A percentile compares a stretch with the other conserved stretches of the same genome.
Evolutionary conservation across 2,113 vertebrate genomes (phyloP).

Genomic region (Calidris pygmaea): DNA sequence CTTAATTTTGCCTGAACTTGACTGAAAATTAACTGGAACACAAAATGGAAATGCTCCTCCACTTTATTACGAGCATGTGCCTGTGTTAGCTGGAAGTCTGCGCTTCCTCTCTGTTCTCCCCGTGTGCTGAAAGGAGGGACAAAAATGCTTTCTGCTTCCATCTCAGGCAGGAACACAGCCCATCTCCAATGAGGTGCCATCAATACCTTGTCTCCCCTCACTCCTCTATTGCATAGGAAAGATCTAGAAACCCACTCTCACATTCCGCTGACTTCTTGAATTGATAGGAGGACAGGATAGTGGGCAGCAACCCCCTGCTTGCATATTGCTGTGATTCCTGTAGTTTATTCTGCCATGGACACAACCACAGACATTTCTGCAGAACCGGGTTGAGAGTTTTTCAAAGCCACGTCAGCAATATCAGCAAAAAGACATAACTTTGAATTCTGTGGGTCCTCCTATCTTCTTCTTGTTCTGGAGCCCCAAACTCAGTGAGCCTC

Average conservation of each 20-base stretch:
- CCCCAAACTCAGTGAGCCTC: neutral
- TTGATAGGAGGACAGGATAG: neutral
- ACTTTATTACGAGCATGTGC: neutral
- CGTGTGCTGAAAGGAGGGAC: neutral
- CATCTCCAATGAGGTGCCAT: neutral
- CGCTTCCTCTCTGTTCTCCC: neutral
- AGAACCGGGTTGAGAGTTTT: neutral
- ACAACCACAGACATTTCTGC: neutral
- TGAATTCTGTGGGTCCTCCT: neutral
- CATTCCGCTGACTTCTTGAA: neutral
- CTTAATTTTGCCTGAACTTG: neutral
- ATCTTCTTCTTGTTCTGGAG: neutral
- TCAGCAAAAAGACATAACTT: neutral
- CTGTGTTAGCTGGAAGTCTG: neutral
- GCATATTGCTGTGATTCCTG: neutral
- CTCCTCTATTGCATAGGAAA: neutral
- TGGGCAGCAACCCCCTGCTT: neutral
- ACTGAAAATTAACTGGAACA: neutral
- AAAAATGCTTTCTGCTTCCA: neutral
- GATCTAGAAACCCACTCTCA: neutral
- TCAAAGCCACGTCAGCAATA: neutral
- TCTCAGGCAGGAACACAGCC: neutral
- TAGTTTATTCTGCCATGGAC: neutral
- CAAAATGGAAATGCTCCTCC: neutral
- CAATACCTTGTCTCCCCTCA: neutral